Conservation (phyloP, 2,888 invertebrate genomes). For the Spodoptera exigua region DNA sequence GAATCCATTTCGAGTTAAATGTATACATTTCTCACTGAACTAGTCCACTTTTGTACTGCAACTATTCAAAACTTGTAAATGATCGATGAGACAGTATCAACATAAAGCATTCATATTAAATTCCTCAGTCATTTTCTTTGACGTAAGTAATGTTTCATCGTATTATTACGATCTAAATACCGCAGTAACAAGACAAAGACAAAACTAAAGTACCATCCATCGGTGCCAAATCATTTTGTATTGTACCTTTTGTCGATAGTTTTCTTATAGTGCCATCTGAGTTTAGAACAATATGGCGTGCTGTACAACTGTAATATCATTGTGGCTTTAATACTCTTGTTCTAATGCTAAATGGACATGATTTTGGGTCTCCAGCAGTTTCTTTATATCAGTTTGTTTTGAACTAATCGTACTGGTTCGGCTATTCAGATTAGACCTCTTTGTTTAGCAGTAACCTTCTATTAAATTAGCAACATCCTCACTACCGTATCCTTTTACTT, state of each 20-base stretch:
- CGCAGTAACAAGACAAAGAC: conserved; percentile 36
- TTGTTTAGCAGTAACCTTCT: too few species aligned
- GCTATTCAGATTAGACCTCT: too few species aligned
- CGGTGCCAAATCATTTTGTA: conserved; percentile 53
- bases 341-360: conserved; percentile 7
- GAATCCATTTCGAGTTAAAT: too few species aligned
- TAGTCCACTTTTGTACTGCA: neutral
- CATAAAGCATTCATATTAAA: conserved; percentile 14
- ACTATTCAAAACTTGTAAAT: conserved; percentile 16
- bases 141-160: conserved; percentile 41
- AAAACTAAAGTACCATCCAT: conserved; percentile 42
- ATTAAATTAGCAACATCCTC: neutral
- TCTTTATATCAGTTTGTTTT: too few species aligned
- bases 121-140: conserved; percentile 29
- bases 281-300: conserved; percentile 44
- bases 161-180: conserved; percentile 40
- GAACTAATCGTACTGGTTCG: too few species aligned
- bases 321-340: conserved; percentile 8
- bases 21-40: too few species aligned
- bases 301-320: conserved; percentile 21
- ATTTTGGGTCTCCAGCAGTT: conserved; percentile 11
- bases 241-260: conserved; percentile 47
- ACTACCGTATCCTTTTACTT: conserved; percentile 1
- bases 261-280: conserved; percentile 41
- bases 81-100: conserved; percentile 27